A percentile compares a stretch with the other conserved stretches of the same genome.
Conservation (phyloP, 2,888 invertebrate genomes). For the Cerastoderma edule region DNA sequence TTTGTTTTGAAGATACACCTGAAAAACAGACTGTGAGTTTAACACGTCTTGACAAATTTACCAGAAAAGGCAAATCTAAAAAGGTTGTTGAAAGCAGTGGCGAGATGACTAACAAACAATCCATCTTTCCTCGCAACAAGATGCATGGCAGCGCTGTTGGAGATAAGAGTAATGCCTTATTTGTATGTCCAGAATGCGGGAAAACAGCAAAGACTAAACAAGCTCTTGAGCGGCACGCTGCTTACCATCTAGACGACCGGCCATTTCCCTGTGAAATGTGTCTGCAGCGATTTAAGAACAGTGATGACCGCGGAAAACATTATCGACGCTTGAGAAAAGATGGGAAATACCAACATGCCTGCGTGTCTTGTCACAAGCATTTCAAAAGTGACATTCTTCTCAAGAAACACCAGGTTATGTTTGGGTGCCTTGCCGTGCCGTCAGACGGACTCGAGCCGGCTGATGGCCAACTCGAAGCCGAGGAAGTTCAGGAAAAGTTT, state of each 20-base stretch:
- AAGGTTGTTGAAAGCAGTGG: no score
- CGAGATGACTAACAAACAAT: no score
- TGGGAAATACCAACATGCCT: slow-evolving; percentile 44
- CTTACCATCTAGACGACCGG: slow-evolving; percentile 46
- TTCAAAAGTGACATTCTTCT: slow-evolving; percentile 39
- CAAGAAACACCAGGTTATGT: slow-evolving; percentile 42
- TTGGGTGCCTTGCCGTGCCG: slow-evolving; percentile 42
- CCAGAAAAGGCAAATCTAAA: no score
- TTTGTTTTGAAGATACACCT: no score
- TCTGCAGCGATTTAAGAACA: slow-evolving; percentile 51
- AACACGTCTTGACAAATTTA: no score
- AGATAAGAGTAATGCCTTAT: slow-evolving; percentile 15
- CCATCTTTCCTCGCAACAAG: no score
- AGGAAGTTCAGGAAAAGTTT: no score
- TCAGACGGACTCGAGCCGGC: no score
- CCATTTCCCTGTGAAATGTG: slow-evolving; percentile 48
- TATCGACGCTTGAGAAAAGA: slow-evolving; percentile 46
- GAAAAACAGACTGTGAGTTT: no score
- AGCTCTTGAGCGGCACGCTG: slow-evolving; percentile 51
- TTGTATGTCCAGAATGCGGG: slow-evolving; percentile 42
- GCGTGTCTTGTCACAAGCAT: slow-evolving; percentile 50
- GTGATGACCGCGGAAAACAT: slow-evolving; percentile 53
- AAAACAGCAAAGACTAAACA: slow-evolving; percentile 52
- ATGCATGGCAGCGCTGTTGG: no score
- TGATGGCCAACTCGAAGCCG: no score